phyloP scores from a whole-genome alignment of 1,140 invertebrate species.

The Eriosoma lanigerum region DNA sequence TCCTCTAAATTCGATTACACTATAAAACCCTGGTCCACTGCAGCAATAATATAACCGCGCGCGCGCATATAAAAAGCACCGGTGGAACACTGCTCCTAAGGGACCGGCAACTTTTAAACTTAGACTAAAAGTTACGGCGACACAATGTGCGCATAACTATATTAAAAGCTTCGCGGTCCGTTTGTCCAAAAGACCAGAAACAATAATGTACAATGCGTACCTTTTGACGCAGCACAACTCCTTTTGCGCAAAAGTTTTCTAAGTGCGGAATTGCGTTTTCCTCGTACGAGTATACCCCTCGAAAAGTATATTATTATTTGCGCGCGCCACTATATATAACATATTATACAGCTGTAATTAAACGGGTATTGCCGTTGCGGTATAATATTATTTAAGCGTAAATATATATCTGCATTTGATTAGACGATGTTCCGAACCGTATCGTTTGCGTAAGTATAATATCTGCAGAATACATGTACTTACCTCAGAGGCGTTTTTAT shows the following conservation, averaged over 20 bases:
- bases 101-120: constrained; percentile 19
- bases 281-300: not conserved
- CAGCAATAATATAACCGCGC: not conserved
- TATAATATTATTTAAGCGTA: not conserved
- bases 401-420: not conserved
- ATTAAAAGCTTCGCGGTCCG: constrained; percentile 48
- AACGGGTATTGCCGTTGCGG: no score
- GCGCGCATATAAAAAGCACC: constrained; percentile 1
- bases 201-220: constrained; percentile 16
- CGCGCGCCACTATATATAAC: not conserved
- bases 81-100: not conserved
- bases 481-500: no score
- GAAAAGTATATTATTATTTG: constrained; percentile 7
- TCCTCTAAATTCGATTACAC: not conserved
- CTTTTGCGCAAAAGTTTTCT: constrained; percentile 24
- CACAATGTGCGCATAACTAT: constrained; percentile 21
- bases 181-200: constrained; percentile 24
- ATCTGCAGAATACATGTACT: no score
- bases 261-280: constrained; percentile 45
- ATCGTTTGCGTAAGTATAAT: constrained; percentile 12
- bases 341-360: no score
- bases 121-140: not conserved
- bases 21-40: not conserved
- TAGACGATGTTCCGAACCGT: constrained; percentile 41
- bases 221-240: constrained; percentile 23